phyloP scores from a whole-genome alignment of 2,113 vertebrate genomes.

The Muntiacus muntjak region DNA sequence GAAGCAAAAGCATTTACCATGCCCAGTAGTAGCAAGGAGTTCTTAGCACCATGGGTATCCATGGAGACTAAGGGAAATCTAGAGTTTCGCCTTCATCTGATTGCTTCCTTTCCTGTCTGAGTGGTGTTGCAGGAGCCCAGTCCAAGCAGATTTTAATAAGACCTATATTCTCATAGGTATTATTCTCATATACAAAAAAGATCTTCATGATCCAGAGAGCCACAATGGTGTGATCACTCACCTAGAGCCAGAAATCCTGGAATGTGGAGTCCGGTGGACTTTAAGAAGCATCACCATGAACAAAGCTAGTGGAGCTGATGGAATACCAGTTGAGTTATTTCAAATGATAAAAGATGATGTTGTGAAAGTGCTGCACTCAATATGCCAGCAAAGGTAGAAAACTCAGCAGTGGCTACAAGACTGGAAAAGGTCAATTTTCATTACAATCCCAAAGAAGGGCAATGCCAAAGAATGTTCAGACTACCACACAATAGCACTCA shows the following conservation, averaged over 20 bases:
- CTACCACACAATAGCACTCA: background rate
- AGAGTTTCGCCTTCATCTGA: background rate
- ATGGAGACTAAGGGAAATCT: background rate
- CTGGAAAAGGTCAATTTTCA: background rate
- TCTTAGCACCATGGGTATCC: too few species aligned
- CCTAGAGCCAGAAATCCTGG: background rate
- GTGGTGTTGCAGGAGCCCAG: background rate
- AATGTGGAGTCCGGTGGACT: background rate
- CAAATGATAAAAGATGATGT: background rate
- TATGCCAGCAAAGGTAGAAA: background rate
- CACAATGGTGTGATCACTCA: background rate
- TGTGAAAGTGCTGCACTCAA: background rate
- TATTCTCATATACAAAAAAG: background rate
- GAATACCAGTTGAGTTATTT: background rate
- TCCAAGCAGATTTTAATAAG: background rate
- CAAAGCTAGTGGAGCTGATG: background rate
- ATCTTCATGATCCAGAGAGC: background rate
- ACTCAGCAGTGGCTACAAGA: background rate
- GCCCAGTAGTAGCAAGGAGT: background rate
- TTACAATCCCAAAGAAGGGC: background rate
- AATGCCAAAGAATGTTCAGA: background rate
- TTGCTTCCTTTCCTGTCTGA: background rate
- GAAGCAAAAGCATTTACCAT: background rate
- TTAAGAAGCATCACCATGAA: background rate
- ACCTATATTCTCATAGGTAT: background rate